A percentile compares a stretch with the other conserved stretches of the same genome.
These are phyloP conservation scores for Spilogale gracilis DNA, from an alignment of 2,113 vertebrate species.

Conservation along the genomic window DNA sequence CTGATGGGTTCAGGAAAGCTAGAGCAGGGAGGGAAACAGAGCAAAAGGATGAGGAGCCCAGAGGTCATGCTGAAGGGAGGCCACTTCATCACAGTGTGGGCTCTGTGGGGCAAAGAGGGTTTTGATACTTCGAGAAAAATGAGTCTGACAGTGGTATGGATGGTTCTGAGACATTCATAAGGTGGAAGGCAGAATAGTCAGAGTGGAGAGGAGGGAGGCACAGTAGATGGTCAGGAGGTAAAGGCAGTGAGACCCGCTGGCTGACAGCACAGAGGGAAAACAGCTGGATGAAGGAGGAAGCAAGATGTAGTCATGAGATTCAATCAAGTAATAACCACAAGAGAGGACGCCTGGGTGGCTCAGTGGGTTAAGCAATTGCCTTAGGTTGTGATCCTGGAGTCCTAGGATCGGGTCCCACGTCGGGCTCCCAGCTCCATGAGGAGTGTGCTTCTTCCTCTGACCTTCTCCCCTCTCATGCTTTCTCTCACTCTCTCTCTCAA, in stretches of 20 bases:
- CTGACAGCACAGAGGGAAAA: neutral
- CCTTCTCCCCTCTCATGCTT: too few species aligned
- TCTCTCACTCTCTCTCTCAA: too few species aligned
- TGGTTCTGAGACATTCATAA: neutral
- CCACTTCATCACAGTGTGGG: neutral
- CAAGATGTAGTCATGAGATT: neutral
- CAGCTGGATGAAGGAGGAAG: fast-evolving
- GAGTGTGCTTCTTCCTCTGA: too few species aligned
- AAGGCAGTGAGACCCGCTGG: neutral
- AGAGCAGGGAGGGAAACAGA: neutral
- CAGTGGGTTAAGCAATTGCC: too few species aligned
- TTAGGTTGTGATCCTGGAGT: too few species aligned
- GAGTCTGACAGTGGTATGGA: too few species aligned
- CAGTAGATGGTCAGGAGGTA: fast-evolving
- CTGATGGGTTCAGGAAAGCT: neutral
- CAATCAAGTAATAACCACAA: neutral
- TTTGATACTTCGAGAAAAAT: neutral
- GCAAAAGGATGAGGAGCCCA: neutral
- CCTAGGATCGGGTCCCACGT: too few species aligned
- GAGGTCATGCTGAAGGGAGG: neutral
- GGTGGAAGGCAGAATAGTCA: neutral
- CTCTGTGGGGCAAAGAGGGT: neutral
- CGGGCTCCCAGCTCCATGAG: too few species aligned
- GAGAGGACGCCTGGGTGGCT: too few species aligned
- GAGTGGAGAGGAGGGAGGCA: neutral